Base-by-base conservation (phyloP, 1,140 invertebrate species). In the Pemphigus obesinymphae region DNA sequence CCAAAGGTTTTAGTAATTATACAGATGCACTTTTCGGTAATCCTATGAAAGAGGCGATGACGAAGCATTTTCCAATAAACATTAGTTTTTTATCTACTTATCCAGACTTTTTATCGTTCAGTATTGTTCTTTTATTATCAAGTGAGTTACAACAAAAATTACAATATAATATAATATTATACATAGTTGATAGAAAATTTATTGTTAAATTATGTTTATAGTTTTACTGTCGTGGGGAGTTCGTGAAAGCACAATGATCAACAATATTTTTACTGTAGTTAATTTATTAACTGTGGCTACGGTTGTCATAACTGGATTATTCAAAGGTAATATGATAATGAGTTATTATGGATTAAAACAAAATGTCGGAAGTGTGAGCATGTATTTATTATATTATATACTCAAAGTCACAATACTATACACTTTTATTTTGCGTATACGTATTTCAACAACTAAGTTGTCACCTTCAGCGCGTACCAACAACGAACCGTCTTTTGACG, bases 231-330 rank as follows among this genome's bases (percentile, higher is more conserved):
- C 91, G 1, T 87, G 93, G 73, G 96, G 96, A 31, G 96, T 96
- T 13, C 95, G 92, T 85, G 95, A 97, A 87, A 97, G 96, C 0
- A 93, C 95, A 8, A 90, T 91, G 58, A 88, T 98, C 70, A 98
- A 97, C 87, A 97, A 96, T 85, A 88, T 97, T 11, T 98, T 98
- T 86, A 97, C 96, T 0, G 87, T 89, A 0, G 88, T 98, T 20
- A 98, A 98, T 87, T 85, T 98, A 72, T 82, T 90, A 0, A 96
- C 96, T 0, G 93, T 99, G n/a, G 82, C 90, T 0, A 93, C 94
- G 82, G 93, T 97, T 1, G 89, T 98, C 1, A 89, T 97, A 1
- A 91, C 92, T 84, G 96, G 96, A 2, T 88, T 91, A 11, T 91
- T 95, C 40, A 95, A 94, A 88, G 91, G 93, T 92, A 88, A 90